phyloP scores from a whole-genome alignment of 2,888 invertebrate genomes.

The Xestia c-nigrum region DNA sequence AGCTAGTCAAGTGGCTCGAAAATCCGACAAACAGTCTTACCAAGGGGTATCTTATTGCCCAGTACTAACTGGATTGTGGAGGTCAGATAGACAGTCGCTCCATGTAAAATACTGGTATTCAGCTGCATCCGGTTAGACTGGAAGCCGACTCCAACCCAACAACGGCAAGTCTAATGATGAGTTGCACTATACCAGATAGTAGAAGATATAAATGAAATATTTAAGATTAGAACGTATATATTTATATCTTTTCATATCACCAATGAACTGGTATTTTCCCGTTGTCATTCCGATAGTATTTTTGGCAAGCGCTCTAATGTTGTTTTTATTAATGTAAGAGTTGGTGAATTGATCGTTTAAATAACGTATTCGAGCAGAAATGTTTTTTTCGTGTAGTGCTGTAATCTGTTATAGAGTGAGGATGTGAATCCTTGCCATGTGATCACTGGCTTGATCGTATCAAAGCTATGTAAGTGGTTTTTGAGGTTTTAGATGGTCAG shows the following conservation, averaged over 20 bases:
- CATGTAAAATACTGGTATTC: too few species aligned
- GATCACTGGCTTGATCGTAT: neutral
- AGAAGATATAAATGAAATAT: too few species aligned
- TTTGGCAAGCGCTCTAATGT: conserved; percentile 42
- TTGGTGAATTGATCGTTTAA: conserved; percentile 7
- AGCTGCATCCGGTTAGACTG: too few species aligned
- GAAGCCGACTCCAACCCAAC: too few species aligned
- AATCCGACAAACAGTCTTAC: too few species aligned
- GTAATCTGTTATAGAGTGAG: neutral
- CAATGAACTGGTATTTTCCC: conserved; percentile 29
- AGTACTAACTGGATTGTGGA: too few species aligned
- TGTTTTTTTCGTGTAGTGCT: neutral
- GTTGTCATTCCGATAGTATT: conserved; percentile 33
- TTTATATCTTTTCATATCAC: conserved; percentile 14
- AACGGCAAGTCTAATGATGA: too few species aligned
- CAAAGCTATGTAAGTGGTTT: neutral
- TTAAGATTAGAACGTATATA: neutral
- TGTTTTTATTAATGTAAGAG: conserved; percentile 20
- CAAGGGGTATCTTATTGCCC: too few species aligned
- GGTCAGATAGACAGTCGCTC: too few species aligned
- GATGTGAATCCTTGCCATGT: neutral
- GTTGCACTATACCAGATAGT: too few species aligned
- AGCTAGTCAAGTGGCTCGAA: too few species aligned
- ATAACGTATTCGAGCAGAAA: conserved; percentile 2
- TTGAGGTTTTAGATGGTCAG: neutral